Conservation (phyloP, 2,113 vertebrate genomes). For the Turnix velox region DNA sequence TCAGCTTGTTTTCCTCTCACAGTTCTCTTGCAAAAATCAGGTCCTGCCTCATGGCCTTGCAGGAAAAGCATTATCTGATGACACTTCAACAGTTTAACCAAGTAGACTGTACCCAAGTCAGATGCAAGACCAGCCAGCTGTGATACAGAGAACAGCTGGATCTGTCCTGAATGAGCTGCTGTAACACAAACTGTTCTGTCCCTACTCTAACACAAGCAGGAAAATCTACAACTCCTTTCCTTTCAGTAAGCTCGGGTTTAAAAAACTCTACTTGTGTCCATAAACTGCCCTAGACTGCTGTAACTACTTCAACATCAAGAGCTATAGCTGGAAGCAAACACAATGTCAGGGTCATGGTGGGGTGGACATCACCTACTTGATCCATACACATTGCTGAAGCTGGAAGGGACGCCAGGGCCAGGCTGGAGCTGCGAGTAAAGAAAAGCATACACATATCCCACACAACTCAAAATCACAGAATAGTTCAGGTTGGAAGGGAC, state of each 20-base stretch:
- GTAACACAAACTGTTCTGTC: background rate
- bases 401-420: background rate
- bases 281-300: background rate
- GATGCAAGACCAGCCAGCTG: background rate
- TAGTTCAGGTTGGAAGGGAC: too few relatives aligned
- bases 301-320: background rate
- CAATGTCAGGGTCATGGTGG: background rate
- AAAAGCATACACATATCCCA: rapidly evolving
- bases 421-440: background rate
- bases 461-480: too few relatives aligned
- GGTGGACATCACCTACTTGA: background rate
- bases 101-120: background rate
- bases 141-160: background rate
- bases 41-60: background rate
- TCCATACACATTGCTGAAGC: too few relatives aligned
- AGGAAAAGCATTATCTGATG: background rate
- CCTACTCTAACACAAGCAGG: background rate
- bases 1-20: background rate
- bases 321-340: background rate
- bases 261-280: background rate
- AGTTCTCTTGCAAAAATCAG: background rate
- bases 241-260: background rate
- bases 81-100: background rate
- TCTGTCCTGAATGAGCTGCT: background rate
- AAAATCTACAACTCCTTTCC: background rate